phyloP scores from a whole-genome alignment of 1,140 invertebrate genomes.

The Doryteuthis pealeii region DNA sequence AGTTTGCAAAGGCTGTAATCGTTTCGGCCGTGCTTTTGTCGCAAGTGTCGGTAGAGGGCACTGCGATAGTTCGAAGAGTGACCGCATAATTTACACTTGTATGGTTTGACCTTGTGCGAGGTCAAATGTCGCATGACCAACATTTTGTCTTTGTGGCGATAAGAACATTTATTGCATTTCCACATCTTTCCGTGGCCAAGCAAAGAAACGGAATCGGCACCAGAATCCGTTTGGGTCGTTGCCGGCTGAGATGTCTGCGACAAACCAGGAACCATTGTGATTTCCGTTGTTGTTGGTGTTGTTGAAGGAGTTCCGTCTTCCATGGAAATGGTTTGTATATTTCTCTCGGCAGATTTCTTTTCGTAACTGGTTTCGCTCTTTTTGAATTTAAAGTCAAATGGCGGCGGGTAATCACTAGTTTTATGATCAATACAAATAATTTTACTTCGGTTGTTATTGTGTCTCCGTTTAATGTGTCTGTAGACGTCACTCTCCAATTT shows the following conservation, averaged over 20 bases:
- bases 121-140: slow-evolving; percentile 46
- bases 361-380: not conserved
- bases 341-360: slow-evolving; percentile 8
- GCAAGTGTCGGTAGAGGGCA: slow-evolving; percentile 44
- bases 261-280: not conserved
- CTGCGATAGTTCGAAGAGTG: slow-evolving; percentile 43
- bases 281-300: not conserved
- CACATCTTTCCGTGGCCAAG: slow-evolving; percentile 33
- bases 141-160: slow-evolving; percentile 34
- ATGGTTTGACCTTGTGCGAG: slow-evolving; percentile 46
- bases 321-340: not conserved
- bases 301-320: not conserved
- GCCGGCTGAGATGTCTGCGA: not conserved
- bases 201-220: not conserved
- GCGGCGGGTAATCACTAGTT: not conserved
- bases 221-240: slow-evolving; percentile 6
- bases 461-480: slow-evolving; percentile 51
- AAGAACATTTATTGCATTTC: slow-evolving; percentile 52
- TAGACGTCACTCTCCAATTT: slow-evolving; percentile 53
- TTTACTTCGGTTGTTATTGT: slow-evolving; percentile 33
- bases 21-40: slow-evolving; percentile 36
- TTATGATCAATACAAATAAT: slow-evolving; percentile 22
- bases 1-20: slow-evolving; percentile 30
- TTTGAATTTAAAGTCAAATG: slow-evolving; percentile 9
- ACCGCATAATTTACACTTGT: slow-evolving; percentile 42